These are phyloP conservation scores for Rhysida immarginata DNA, from an alignment of 1,140 invertebrate species.

Conservation along the genomic window DNA sequence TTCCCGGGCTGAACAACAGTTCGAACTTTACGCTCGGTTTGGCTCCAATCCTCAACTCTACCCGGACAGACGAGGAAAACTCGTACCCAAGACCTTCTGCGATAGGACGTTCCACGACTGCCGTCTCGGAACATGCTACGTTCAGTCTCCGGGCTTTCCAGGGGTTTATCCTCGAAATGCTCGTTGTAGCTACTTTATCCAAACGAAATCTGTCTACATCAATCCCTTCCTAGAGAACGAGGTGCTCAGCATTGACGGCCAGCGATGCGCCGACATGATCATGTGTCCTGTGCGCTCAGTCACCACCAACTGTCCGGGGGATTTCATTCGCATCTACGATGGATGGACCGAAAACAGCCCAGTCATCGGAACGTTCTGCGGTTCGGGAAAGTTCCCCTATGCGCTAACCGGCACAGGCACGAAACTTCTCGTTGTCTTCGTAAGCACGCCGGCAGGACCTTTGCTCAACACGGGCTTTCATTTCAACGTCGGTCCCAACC, in stretches of 20 bases:
- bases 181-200: conserved; percentile 74
- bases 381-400: conserved; percentile 83
- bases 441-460: conserved; percentile 69
- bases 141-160: conserved; percentile 63
- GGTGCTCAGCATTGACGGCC: conserved; percentile 79
- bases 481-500: conserved; percentile 34
- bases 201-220: conserved; percentile 70
- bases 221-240: conserved; percentile 30
- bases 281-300: conserved; percentile 73
- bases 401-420: conserved; percentile 81
- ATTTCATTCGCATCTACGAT: conserved; percentile 76
- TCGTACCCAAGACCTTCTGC: conserved; percentile 46
- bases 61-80: conserved; percentile 67
- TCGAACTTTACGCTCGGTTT: conserved; percentile 42
- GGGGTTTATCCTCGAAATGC: conserved; percentile 77
- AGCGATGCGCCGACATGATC: conserved; percentile 85
- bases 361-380: conserved; percentile 79
- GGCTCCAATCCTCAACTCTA: conserved; percentile 83
- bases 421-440: conserved; percentile 77
- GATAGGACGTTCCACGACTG: conserved; percentile 27
- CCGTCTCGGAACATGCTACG: conserved; percentile 3
- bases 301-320: conserved; percentile 71
- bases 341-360: conserved; percentile 70
- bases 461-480: conserved; percentile 79
- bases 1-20: conserved; percentile 46